Conservation (phyloP, 2,888 invertebrate genomes). For the Notocelia uddmanniana region DNA sequence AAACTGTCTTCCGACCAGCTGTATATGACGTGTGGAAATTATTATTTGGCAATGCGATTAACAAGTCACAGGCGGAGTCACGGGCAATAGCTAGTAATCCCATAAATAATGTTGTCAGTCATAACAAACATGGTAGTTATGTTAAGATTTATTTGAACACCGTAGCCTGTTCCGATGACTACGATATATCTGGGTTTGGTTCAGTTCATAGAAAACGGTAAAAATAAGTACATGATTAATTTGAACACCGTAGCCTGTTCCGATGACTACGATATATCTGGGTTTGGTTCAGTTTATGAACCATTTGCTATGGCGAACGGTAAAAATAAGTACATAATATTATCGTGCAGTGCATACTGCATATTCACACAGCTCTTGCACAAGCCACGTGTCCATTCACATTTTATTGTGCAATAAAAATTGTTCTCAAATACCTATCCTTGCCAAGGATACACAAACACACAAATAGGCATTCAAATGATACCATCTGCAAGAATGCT, state of each 20-base stretch:
- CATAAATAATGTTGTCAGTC: no score
- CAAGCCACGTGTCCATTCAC: neutral
- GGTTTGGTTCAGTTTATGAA: neutral
- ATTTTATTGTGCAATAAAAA: neutral
- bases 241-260: neutral
- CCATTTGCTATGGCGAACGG: no score
- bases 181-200: neutral
- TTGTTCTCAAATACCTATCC: slow-evolving; percentile 7
- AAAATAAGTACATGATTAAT: neutral
- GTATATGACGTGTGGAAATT: no score
- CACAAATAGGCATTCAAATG: no score
- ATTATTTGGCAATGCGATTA: no score
- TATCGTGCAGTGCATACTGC: neutral
- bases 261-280: neutral
- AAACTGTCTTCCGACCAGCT: no score
- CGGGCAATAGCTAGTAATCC: no score
- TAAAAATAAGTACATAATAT: neutral
- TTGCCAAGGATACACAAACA: slow-evolving; percentile 1
- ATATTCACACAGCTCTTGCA: neutral
- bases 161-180: neutral
- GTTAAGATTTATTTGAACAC: no score
- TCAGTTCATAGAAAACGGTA: neutral
- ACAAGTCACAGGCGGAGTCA: no score
- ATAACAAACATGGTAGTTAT: no score
- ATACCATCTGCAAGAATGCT: neutral